Base-by-base conservation (phyloP, 2,888 invertebrate genomes). In the Clistopyga incitator region DNA sequence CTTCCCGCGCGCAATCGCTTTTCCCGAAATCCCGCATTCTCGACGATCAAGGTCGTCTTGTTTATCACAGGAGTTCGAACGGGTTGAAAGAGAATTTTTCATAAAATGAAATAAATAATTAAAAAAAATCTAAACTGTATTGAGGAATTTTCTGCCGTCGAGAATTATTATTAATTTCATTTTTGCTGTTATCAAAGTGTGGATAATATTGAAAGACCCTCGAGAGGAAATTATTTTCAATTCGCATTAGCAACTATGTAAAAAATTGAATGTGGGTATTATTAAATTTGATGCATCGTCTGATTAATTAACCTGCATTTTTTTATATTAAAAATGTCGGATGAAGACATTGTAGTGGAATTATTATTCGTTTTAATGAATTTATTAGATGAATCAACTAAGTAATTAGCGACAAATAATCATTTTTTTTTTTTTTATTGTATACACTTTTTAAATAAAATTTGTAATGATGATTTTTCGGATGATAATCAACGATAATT, bases 11-110 rank as follows among this genome's bases (percentile, higher is more conserved):
- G 10, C 61, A 54, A 61, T 18, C 68, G 50, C 56, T 74, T 74
- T 72, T 78, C 68, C 25, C 61, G 50, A 70, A 61, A 42, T 45
- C 42, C 50, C 0, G 38, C 20, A 25, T 20, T n/a, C n/a, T n/a
- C n/a, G n/a, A n/a, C n/a, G n/a, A n/a, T n/a, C n/a, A n/a, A n/a
- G n/a, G n/a, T n/a, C n/a, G n/a, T n/a, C n/a, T n/a, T n/a, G n/a
- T n/a, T n/a, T n/a, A n/a, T n/a, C n/a, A n/a, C n/a, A n/a, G n/a
- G n/a, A n/a, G n/a, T n/a, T n/a, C n/a, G n/a, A n/a, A n/a, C n/a
- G n/a, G n/a, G 4, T 50, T 6, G 15, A 15, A 6, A 47, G 2
- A 45, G 45, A 45, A 18, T 50, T n/a, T 50, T 50, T 6, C 1
- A 38, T 10, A 8, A 38, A 50, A 18, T n/a, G n/a, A 18, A n/a